Evolutionary conservation across 2,113 vertebrate genomes (phyloP).

Genomic region (Pongo pygmaeus): DNA sequence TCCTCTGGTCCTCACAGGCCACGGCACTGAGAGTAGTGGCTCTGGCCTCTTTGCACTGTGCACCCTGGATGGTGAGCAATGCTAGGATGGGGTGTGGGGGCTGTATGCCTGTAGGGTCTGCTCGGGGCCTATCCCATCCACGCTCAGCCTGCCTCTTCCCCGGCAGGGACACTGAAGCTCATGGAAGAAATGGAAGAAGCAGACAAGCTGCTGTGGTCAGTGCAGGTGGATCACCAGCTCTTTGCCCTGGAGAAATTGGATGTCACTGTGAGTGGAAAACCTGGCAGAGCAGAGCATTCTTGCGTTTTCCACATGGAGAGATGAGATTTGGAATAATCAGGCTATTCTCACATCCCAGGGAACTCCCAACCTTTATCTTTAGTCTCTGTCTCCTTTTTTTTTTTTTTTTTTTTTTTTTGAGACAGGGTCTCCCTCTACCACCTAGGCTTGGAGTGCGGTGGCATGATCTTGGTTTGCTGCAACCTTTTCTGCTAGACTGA

Average conservation of each 20-base stretch:
- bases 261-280: slow-evolving; percentile 90
- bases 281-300: background rate
- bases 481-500: too few species aligned
- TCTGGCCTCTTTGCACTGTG: slow-evolving; percentile 97
- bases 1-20: slow-evolving; percentile 69
- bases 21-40: slow-evolving; percentile 55
- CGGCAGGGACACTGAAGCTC: slow-evolving; percentile 93
- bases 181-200: slow-evolving; percentile 98
- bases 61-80: slow-evolving; percentile 95
- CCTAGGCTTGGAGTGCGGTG: background rate
- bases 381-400: too few species aligned
- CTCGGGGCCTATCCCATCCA: too few species aligned
- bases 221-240: slow-evolving; percentile 98
- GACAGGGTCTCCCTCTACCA: background rate
- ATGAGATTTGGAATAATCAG: background rate
- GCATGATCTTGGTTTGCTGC: too few species aligned
- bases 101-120: background rate
- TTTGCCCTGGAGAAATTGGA: slow-evolving; percentile 97
- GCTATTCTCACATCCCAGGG: background rate
- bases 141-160: accelerated
- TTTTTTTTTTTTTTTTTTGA: background rate
- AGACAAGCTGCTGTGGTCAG: slow-evolving; percentile 95
- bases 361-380: background rate
- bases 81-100: background rate
- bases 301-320: background rate